Base-by-base conservation (phyloP, 2,888 invertebrate genomes). In the Ellobium chinense region DNA sequence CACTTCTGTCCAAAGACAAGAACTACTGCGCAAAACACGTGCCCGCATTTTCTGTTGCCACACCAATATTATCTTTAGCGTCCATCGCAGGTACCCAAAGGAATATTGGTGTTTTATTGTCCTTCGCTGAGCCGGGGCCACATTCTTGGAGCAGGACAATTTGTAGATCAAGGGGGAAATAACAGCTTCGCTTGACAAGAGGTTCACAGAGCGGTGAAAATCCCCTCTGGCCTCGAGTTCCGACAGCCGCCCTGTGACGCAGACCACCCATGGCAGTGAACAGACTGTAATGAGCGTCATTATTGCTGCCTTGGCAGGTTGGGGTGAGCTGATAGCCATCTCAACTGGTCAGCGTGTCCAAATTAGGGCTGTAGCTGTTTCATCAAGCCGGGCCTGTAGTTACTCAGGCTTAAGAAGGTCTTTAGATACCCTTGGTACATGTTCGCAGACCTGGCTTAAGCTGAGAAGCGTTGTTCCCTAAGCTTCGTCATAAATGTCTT, bases 311-410 rank as follows among this genome's bases (percentile, higher is more conserved):
- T 58, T 65, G 60, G 34, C 24, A 3, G 70, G 24, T 63, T 39
- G 21, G 62, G 78, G 72, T 9, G 62, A 34, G n/a, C 34, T 29
- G 56, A 58, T 18, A 65, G 56, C 14, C 36, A 68, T 46, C 69
- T 69, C 46, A 24, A 27, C 24, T 46, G 46, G 46, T 46, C 46
- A 46, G 9, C 46, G 7, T 46, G 46, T 46, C 9, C 46, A 46
- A 46, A 46, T 46, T 46, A 46, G 46, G 7, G 46, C 7, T 46
- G 46, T 7, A 18, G 46, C 18, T 18, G 46, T 46, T 12, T 12
- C 46, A 12, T 46, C 18, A 46, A 18, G 7, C 46, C 46, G 9
- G 18, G 46, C 46, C 46, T 46, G n/a, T 46, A 18, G 46, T 12
- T 18, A 18, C 46, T 7, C 7, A 46, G 46, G 46, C 7, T 46